phyloP scores from a whole-genome alignment of 2,888 invertebrate genomes.

The Arrhopalites spinosus region DNA sequence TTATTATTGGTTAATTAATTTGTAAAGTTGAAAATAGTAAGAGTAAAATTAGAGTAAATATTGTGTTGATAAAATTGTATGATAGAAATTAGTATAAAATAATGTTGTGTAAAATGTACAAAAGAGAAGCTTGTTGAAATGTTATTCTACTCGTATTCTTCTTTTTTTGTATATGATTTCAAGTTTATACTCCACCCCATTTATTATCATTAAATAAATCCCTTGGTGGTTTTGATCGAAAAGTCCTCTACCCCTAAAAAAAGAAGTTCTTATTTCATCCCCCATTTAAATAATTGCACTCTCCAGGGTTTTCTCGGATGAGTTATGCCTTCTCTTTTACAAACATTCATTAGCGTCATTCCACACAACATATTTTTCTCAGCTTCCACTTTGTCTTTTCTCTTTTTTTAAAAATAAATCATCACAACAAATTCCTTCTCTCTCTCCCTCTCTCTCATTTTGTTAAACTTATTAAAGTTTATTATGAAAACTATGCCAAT shows the following conservation, averaged over 20 bases:
- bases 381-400: not conserved
- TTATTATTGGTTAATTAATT: no score
- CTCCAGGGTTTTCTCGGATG: conserved; percentile 22
- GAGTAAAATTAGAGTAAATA: no score
- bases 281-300: conserved; percentile 29
- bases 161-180: no score
- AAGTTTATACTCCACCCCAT: conserved; percentile 13
- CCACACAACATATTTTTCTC: not conserved
- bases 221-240: not conserved
- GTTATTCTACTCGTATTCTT: not conserved
- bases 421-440: no score
- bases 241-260: no score
- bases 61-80: no score
- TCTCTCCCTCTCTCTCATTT: not conserved
- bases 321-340: not conserved
- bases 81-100: no score
- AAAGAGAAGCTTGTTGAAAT: no score
- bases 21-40: no score
- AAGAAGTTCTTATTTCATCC: conserved; percentile 22
- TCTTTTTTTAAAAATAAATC: not conserved
- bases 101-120: no score
- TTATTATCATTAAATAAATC: conserved; percentile 31
- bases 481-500: no score
- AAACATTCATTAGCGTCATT: conserved; percentile 14
- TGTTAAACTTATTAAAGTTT: no score